A percentile compares a stretch with the other conserved stretches of the same genome.
These are phyloP conservation scores for Sitophilus oryzae DNA, from an alignment of 1,140 invertebrate species.

Conservation along the genomic window DNA sequence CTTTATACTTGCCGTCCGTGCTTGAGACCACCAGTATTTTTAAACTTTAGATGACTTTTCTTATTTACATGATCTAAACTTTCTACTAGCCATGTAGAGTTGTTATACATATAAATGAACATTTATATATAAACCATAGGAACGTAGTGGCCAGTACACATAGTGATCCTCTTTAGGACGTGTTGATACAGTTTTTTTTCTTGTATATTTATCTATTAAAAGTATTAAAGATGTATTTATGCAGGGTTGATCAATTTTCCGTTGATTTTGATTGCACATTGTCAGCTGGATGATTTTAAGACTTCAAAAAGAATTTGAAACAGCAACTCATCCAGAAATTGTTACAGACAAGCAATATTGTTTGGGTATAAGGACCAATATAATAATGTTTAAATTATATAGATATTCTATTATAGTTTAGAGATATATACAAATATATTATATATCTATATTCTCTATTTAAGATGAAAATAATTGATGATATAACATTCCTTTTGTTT, in stretches of 20 bases:
- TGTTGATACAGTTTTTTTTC: too few relatives aligned
- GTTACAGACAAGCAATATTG: neutral
- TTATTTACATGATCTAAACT: too few relatives aligned
- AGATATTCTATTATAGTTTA: neutral
- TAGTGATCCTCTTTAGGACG: too few relatives aligned
- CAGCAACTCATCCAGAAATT: neutral
- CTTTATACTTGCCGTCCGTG: neutral
- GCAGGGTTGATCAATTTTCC: too few relatives aligned
- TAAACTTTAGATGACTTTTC: neutral
- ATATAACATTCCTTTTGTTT: neutral
- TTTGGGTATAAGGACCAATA: neutral
- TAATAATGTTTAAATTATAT: neutral
- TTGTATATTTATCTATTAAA: neutral
- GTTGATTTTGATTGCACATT: neutral
- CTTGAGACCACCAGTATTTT: neutral
- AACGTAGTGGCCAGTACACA: slow-evolving; percentile 10
- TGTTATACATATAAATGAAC: neutral
- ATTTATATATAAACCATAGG: neutral
- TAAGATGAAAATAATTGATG: too few relatives aligned
- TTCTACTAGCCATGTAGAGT: too few relatives aligned
- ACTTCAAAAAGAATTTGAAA: too few relatives aligned
- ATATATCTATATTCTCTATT: neutral
- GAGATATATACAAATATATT: neutral
- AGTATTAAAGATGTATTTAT: neutral
- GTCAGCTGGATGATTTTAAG: neutral